Evolutionary conservation across 2,113 vertebrate species (phyloP).

Genomic region (Sphyrna mokarran): DNA sequence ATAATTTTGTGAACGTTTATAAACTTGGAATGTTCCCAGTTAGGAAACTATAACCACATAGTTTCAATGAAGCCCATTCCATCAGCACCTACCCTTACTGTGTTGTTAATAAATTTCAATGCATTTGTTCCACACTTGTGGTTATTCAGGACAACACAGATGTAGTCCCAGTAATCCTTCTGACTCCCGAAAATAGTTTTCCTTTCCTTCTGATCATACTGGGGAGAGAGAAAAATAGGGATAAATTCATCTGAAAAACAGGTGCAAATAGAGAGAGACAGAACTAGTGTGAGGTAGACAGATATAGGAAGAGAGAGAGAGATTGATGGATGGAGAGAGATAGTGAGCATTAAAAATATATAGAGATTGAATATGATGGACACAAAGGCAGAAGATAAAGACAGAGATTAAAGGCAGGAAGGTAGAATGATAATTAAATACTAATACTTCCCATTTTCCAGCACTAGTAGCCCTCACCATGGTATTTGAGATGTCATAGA

Average conservation of each 20-base stretch:
- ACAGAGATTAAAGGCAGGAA: not conserved
- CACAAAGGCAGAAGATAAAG: not conserved
- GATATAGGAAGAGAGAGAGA: not conserved
- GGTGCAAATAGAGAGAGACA: not conserved
- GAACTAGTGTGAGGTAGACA: not conserved
- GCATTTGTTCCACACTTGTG: conserved; percentile 1
- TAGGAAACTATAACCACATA: not conserved
- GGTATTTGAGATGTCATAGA: not conserved
- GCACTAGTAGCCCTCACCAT: not conserved
- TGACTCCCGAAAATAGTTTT: conserved; percentile 55
- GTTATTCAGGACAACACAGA: conserved; percentile 47
- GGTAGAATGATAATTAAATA: not conserved
- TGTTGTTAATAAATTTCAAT: conserved; percentile 10
- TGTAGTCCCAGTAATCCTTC: conserved; percentile 65
- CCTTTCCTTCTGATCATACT: conserved; percentile 66
- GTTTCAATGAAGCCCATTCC: not conserved
- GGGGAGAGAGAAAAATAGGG: conserved; percentile 4
- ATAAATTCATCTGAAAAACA: not conserved
- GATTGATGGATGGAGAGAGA: not conserved
- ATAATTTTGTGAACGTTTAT: not conserved
- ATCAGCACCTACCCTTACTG: not conserved
- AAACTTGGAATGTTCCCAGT: not conserved
- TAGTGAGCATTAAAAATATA: not conserved
- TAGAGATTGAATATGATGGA: not conserved
- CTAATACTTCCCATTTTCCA: not conserved